Conservation (phyloP, 2,888 invertebrate species). For the Scaptomyza tumidula region DNA sequence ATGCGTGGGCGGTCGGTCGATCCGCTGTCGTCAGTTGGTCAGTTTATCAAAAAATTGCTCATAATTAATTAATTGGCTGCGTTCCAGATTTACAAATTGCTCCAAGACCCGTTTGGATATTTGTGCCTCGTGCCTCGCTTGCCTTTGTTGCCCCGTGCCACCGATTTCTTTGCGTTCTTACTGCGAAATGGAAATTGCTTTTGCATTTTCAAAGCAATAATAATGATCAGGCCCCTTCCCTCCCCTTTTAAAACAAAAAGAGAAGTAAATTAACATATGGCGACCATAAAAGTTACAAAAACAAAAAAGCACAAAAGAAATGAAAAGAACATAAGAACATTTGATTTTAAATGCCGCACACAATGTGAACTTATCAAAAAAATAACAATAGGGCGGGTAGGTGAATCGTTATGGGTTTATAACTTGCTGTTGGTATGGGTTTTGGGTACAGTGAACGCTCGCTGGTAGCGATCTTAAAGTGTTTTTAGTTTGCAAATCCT, state of each 20-base stretch:
- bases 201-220: slow-evolving; percentile 58
- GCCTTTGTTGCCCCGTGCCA: slow-evolving; percentile 11
- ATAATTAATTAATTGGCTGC: slow-evolving; percentile 84
- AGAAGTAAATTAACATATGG: slow-evolving; percentile 66
- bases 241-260: slow-evolving; percentile 8
- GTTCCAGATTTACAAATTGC: slow-evolving; percentile 82
- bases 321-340: slow-evolving; percentile 37
- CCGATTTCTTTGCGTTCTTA: slow-evolving; percentile 58
- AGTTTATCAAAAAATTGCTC: slow-evolving; percentile 79
- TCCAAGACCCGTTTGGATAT: slow-evolving; percentile 37
- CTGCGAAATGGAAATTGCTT: slow-evolving; percentile 72
- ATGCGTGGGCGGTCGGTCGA: slow-evolving; percentile 68
- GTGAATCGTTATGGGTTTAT: background rate
- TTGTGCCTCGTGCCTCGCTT: slow-evolving; percentile 34
- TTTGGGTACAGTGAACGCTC: slow-evolving; percentile 12
- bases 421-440: slow-evolving; percentile 1
- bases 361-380: slow-evolving; percentile 57
- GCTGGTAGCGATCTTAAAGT: background rate
- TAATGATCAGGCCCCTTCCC: slow-evolving; percentile 7
- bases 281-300: slow-evolving; percentile 24
- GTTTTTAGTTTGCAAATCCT: background rate
- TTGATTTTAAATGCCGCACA: slow-evolving; percentile 55
- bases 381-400: slow-evolving; percentile 23
- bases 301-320: slow-evolving; percentile 12
- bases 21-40: slow-evolving; percentile 53